Conservation (phyloP, 1,140 invertebrate species). For the Sycophila sp. region DNA sequence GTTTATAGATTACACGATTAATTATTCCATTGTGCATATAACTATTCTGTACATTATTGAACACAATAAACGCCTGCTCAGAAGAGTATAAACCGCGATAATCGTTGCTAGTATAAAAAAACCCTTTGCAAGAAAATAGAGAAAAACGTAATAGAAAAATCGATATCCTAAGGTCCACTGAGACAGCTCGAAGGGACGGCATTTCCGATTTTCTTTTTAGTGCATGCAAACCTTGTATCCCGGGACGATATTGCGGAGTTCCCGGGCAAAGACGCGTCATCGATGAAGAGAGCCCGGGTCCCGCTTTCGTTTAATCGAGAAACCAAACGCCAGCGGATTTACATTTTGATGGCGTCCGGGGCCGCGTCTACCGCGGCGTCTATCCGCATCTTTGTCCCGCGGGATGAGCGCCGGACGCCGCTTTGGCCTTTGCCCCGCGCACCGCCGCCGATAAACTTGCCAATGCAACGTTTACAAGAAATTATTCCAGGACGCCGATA, state of each 20-base stretch:
- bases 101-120: too few species aligned
- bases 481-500: not conserved
- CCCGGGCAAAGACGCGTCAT: not conserved
- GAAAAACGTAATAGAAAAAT: too few species aligned
- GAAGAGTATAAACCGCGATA: too few species aligned
- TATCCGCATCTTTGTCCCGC: conserved; percentile 33
- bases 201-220: not conserved
- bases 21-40: too few species aligned
- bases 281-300: conserved; percentile 9
- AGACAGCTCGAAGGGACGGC: not conserved
- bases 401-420: conserved; percentile 21
- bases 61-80: too few species aligned
- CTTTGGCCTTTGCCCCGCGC: not conserved
- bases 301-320: conserved; percentile 26
- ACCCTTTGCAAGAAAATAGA: too few species aligned
- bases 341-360: conserved; percentile 48
- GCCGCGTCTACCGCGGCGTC: not conserved
- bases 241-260: too few species aligned
- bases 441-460: not conserved
- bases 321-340: conserved; percentile 38
- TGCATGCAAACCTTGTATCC: too few species aligned
- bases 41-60: too few species aligned
- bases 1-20: too few species aligned
- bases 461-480: not conserved
- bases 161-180: too few species aligned